phyloP scores from a whole-genome alignment of 2,113 vertebrate species.

The Macrotis lagotis region DNA sequence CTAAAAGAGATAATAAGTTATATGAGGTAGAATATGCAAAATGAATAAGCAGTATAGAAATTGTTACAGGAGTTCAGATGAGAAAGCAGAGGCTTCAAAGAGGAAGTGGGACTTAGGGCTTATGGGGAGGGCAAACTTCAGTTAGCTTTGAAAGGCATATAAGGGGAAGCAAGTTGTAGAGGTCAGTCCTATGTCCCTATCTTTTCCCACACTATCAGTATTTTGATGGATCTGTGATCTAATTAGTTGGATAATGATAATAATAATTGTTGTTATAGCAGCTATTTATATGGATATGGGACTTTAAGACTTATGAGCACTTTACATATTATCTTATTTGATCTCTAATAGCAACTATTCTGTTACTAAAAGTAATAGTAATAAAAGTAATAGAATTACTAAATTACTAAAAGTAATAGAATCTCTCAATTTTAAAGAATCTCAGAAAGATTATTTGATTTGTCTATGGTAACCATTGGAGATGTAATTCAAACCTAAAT shows the following conservation, averaged over 20 bases:
- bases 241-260: neutral
- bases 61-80: neutral
- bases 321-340: neutral
- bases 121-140: neutral
- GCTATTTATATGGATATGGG: fast-evolving
- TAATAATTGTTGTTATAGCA: neutral
- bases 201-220: neutral
- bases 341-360: neutral
- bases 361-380: too few species aligned
- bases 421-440: neutral
- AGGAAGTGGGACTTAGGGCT: neutral
- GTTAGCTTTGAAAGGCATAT: neutral
- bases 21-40: neutral
- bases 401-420: too few species aligned
- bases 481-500: neutral
- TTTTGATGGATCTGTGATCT: neutral
- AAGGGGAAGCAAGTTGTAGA: neutral
- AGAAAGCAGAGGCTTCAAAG: neutral
- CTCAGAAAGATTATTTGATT: neutral
- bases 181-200: neutral
- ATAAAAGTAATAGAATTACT: too few species aligned
- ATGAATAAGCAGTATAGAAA: neutral
- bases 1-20: neutral
- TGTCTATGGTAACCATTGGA: neutral
- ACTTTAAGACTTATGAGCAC: neutral